Evolutionary conservation across 2,888 invertebrate species (phyloP).

Genomic region (Ptychoptera albimana): DNA sequence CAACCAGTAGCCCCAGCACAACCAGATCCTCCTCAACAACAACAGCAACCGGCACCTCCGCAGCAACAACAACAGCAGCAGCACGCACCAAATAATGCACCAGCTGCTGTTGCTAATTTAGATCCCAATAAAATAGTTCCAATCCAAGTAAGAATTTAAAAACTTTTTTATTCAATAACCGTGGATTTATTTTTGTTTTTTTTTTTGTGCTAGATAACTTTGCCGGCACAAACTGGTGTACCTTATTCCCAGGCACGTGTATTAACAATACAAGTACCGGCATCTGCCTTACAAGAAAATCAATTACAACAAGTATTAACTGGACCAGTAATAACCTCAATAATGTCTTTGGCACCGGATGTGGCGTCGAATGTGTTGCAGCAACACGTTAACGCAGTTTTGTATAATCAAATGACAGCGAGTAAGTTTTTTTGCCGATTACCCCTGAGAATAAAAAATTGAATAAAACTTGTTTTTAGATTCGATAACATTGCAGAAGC

Average conservation of each 20-base stretch:
- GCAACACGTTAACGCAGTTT: constrained; percentile 72
- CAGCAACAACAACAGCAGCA: constrained; percentile 16
- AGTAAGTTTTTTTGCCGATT: constrained; percentile 16
- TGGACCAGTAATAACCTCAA: constrained; percentile 77
- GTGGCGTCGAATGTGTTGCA: constrained; percentile 72
- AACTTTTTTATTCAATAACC: background rate
- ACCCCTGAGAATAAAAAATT: constrained; percentile 17
- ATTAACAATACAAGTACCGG: constrained; percentile 81
- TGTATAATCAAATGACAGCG: constrained; percentile 38
- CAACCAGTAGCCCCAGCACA: constrained; percentile 13
- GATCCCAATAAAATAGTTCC: constrained; percentile 40
- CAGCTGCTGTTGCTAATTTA: constrained; percentile 30
- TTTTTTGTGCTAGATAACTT: constrained; percentile 49
- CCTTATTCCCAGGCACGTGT: constrained; percentile 50
- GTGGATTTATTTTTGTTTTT: constrained; percentile 3
- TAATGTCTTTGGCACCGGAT: constrained; percentile 70
- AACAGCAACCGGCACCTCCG: constrained; percentile 9
- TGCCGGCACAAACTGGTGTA: constrained; percentile 63
- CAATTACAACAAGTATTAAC: constrained; percentile 56
- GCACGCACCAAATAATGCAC: constrained; percentile 17
- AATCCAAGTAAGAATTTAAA: constrained; percentile 30
- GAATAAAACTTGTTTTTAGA: constrained; percentile 16
- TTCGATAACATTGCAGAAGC: constrained; percentile 26
- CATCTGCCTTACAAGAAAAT: constrained; percentile 62
- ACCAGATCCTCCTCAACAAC: constrained; percentile 9